Evolutionary conservation across 2,113 vertebrate species (phyloP), one percentile per base, ranked within the genome.

Genomic region (Corydoras sp.): DNA sequence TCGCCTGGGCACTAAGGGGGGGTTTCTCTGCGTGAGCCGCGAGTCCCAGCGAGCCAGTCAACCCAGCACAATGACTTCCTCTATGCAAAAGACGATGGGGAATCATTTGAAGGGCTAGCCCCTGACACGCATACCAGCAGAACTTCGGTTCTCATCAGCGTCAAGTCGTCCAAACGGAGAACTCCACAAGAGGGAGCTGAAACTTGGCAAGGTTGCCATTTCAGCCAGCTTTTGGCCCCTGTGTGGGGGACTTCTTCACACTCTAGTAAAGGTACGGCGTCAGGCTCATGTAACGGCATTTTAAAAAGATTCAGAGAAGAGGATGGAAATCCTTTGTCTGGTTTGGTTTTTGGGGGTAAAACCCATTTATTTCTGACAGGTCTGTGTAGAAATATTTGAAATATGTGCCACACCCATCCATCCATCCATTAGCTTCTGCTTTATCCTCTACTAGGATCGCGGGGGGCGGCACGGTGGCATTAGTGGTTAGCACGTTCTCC

Each of bases 161-260:
- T 72, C 65, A 53, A 53, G 51, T 12, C 3, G 5, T 53, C 13
- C 10, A 8, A 53, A 53, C 0, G 11, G n/a, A 55, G 24, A 32
- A 11, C 48, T 66, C 73, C 83, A 82, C 72, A 69, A 81, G 77
- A 79, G 72, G 74, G 78, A 43, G 81, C 76, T 77, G 61, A 68
- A 55, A 30, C 49, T 58, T 10, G 62, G 43, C 13, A 62, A 43
- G 55, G 49, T 54, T 24, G 54, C 73, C 63, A 73, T 77, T 73
- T 30, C 69, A 12, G 14, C 70, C 54, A 75, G 18, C 18, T 79
- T 79, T 71, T 69, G 70, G 58, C n/a, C 14, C 32, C 48, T 31
- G 59, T 68, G 64, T 50, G 18, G 11, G 68, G 53, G 58, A 50
- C 31, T 24, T 74, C 13, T 56, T 63, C 18, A 29, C 59, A 49